phyloP scores from a whole-genome alignment of 2,113 vertebrate species.

The Dissostichus mawsoni region DNA sequence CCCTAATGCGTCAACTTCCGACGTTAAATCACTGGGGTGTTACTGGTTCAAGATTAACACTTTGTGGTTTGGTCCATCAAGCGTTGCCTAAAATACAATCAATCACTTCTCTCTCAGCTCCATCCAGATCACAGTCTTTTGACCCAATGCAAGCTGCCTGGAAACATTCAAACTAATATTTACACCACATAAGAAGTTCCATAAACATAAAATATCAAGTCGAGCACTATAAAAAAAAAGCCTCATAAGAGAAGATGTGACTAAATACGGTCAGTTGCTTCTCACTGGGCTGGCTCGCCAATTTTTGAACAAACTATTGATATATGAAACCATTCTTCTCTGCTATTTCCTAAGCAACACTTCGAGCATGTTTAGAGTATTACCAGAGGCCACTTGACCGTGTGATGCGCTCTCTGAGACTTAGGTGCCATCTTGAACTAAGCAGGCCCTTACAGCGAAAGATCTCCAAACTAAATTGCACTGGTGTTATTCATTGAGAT shows the following conservation, averaged over 20 bases:
- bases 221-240: conserved; percentile 42
- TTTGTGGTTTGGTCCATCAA: too few relatives aligned
- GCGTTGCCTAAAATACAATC: conserved; percentile 42
- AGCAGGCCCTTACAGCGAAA: conserved; percentile 20
- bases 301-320: conserved; percentile 28
- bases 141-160: conserved; percentile 79
- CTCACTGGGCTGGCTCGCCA: conserved; percentile 16
- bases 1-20: neutral
- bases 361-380: conserved; percentile 68
- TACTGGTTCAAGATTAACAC: neutral
- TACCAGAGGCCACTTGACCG: conserved; percentile 51
- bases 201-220: conserved; percentile 84
- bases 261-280: conserved; percentile 33
- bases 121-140: conserved; percentile 77
- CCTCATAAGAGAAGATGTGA: conserved; percentile 36
- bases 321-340: conserved; percentile 25
- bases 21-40: neutral
- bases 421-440: conserved; percentile 54
- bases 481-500: conserved; percentile 64
- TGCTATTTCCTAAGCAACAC: conserved; percentile 47
- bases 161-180: conserved; percentile 90
- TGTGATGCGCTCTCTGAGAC: conserved; percentile 48
- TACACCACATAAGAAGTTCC: conserved; percentile 86
- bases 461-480: conserved; percentile 53
- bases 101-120: conserved; percentile 21